Evolutionary conservation across 2,888 invertebrate genomes (phyloP).

Genomic region (Tuta absoluta): DNA sequence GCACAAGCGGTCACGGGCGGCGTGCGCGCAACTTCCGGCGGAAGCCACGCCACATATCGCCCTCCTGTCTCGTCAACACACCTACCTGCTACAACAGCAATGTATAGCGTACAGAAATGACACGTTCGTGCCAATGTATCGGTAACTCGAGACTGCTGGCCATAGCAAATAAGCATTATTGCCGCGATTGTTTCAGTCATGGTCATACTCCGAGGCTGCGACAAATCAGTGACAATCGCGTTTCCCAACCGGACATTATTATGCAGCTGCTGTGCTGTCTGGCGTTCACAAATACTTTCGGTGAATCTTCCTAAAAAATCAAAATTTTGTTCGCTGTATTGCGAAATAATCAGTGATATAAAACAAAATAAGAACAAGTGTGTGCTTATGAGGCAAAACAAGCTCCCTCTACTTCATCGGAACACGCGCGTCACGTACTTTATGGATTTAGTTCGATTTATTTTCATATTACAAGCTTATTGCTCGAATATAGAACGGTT

Average conservation of each 20-base stretch:
- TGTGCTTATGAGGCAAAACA: slow-evolving; percentile 15
- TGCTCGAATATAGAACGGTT: slow-evolving; percentile 11
- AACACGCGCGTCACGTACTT: slow-evolving; percentile 25
- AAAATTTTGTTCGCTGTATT: background rate
- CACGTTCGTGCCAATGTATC: slow-evolving; percentile 44
- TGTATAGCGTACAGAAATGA: slow-evolving; percentile 26
- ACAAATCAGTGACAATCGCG: slow-evolving; percentile 63
- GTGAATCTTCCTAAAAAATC: slow-evolving; percentile 37
- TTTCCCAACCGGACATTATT: slow-evolving; percentile 41
- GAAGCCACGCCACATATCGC: slow-evolving; percentile 67
- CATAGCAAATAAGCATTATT: slow-evolving; percentile 42
- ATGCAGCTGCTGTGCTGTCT: slow-evolving; percentile 47
- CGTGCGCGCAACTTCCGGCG: slow-evolving; percentile 77
- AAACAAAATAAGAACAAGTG: slow-evolving; percentile 14
- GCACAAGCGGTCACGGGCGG: slow-evolving; percentile 68
- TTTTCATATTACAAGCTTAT: slow-evolving; percentile 16
- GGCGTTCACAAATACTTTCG: slow-evolving; percentile 46
- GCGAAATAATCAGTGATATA: background rate
- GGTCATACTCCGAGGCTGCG: slow-evolving; percentile 54
- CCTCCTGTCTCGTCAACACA: slow-evolving; percentile 43
- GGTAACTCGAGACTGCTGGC: slow-evolving; percentile 48
- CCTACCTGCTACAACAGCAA: slow-evolving; percentile 39
- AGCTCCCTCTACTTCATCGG: slow-evolving; percentile 15
- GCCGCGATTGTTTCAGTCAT: slow-evolving; percentile 50
- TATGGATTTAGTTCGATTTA: slow-evolving; percentile 25